These are phyloP conservation scores for Taurulus bubalis DNA, from an alignment of 2,113 vertebrate genomes.

Conservation along the genomic window DNA sequence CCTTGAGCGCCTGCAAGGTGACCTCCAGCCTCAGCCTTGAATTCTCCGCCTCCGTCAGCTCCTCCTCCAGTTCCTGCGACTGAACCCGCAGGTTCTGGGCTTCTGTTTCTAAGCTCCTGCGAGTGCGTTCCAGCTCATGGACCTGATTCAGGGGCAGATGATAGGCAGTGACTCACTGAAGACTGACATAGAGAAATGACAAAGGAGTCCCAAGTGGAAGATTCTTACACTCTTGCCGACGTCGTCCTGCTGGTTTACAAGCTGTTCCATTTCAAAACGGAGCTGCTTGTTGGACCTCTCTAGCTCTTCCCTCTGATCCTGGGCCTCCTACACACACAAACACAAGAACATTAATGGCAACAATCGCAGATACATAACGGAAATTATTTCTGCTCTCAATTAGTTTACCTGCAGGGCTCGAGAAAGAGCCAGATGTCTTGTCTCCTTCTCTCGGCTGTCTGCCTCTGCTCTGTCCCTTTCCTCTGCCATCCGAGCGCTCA, in stretches of 20 bases:
- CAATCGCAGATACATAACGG: neutral
- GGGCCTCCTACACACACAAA: slow-evolving; percentile 78
- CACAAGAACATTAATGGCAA: neutral
- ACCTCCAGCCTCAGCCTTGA: slow-evolving; percentile 83
- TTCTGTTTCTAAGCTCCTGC: slow-evolving; percentile 86
- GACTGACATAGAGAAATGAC: slow-evolving; percentile 7
- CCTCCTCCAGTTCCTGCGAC: slow-evolving; percentile 82
- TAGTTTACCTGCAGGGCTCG: slow-evolving; percentile 84
- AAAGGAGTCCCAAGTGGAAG: neutral
- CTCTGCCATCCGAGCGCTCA: slow-evolving; percentile 87
- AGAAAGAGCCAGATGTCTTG: slow-evolving; percentile 84
- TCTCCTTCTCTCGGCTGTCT: slow-evolving; percentile 91
- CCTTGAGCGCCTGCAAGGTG: slow-evolving; percentile 85
- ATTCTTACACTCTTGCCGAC: slow-evolving; percentile 90
- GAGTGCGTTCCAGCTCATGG: slow-evolving; percentile 89
- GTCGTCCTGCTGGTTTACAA: slow-evolving; percentile 92
- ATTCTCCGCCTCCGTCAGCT: slow-evolving; percentile 77
- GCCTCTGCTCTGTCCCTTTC: slow-evolving; percentile 90
- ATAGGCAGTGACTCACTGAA: neutral
- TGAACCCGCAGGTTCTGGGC: slow-evolving; percentile 86
- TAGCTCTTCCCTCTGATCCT: slow-evolving; percentile 88
- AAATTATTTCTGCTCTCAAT: neutral
- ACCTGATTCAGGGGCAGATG: slow-evolving; percentile 79
- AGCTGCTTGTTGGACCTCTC: slow-evolving; percentile 90
- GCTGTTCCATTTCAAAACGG: slow-evolving; percentile 89